A percentile compares a stretch with the other conserved stretches of the same genome.
These are phyloP conservation scores for Pseudococcus jackbeardsleyi DNA, from an alignment of 2,888 invertebrate species.

Conservation along the genomic window DNA sequence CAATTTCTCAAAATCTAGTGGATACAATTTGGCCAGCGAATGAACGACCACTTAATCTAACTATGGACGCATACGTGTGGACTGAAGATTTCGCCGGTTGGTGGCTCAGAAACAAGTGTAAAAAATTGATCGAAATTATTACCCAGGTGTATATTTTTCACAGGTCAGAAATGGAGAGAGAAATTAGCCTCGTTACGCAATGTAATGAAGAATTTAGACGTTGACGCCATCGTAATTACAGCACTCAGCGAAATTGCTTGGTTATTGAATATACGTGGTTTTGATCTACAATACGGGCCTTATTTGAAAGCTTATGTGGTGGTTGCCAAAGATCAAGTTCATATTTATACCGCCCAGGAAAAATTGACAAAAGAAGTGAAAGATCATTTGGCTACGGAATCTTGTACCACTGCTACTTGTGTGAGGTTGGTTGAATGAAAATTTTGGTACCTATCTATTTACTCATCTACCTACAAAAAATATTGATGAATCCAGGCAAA, in stretches of 20 bases:
- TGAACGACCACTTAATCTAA: constrained; percentile 72
- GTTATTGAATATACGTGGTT: constrained; percentile 88
- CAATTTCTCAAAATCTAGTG: constrained; percentile 78
- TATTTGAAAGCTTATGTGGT: constrained; percentile 83
- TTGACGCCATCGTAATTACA: constrained; percentile 86
- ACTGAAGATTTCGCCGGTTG: constrained; percentile 64
- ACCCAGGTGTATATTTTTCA: constrained; percentile 29
- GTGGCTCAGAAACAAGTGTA: background rate
- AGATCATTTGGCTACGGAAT: constrained; percentile 73
- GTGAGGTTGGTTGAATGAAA: constrained; percentile 74
- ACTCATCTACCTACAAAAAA: no score
- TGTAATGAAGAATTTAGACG: constrained; percentile 75
- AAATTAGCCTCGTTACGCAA: constrained; percentile 80
- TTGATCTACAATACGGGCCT: constrained; percentile 86
- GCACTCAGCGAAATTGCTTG: constrained; percentile 91
- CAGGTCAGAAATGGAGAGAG: constrained; percentile 81
- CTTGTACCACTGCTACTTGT: constrained; percentile 75
- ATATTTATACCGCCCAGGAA: constrained; percentile 79
- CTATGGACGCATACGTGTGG: constrained; percentile 61
- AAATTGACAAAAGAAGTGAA: constrained; percentile 74
- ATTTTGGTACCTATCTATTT: background rate
- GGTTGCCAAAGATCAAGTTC: constrained; percentile 76
- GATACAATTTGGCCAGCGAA: constrained; percentile 83
- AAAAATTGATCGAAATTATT: constrained; percentile 13
- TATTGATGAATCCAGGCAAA: no score